Percentiles rank a stretch among this genome's conserved stretches.
Conservation (phyloP, 1,140 invertebrate species). For the Fragariocoptes setiger region DNA sequence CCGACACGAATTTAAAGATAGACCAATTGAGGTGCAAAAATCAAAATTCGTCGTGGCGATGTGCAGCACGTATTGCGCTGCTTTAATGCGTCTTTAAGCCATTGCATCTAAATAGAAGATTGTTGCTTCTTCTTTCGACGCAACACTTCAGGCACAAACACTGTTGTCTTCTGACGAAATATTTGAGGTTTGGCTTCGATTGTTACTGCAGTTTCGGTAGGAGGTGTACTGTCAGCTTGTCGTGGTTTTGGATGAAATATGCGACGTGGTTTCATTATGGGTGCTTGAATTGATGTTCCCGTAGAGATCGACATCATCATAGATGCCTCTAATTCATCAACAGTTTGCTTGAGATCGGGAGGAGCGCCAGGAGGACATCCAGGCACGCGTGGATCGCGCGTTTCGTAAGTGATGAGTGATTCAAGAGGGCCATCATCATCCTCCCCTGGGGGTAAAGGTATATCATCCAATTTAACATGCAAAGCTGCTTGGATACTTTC, state of each 20-base stretch:
- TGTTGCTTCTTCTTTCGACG: not conserved
- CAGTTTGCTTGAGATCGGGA: not conserved
- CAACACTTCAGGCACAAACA: not conserved
- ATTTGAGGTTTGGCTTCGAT: not conserved
- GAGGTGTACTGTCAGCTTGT: not conserved
- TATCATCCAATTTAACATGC: slow-evolving; percentile 80
- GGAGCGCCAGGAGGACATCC: not conserved
- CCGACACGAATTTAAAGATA: too few relatives aligned
- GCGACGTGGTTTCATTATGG: too few relatives aligned
- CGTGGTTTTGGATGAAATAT: not conserved
- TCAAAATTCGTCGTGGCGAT: too few relatives aligned
- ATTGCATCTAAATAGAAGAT: too few relatives aligned
- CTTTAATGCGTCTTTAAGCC: too few relatives aligned
- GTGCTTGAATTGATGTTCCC: too few relatives aligned
- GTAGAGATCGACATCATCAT: too few relatives aligned
- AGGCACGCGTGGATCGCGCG: not conserved
- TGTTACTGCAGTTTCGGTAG: not conserved
- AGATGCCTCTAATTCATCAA: not conserved
- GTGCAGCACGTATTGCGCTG: too few relatives aligned
- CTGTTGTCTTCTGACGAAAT: not conserved
- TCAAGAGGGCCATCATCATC: not conserved
- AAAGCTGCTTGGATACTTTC: slow-evolving; percentile 69
- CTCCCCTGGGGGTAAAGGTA: slow-evolving; percentile 43
- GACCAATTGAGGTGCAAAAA: too few relatives aligned
- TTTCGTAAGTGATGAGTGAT: not conserved